Conservation (phyloP, 2,888 invertebrate genomes). For the Drosophila austrosaltans region DNA sequence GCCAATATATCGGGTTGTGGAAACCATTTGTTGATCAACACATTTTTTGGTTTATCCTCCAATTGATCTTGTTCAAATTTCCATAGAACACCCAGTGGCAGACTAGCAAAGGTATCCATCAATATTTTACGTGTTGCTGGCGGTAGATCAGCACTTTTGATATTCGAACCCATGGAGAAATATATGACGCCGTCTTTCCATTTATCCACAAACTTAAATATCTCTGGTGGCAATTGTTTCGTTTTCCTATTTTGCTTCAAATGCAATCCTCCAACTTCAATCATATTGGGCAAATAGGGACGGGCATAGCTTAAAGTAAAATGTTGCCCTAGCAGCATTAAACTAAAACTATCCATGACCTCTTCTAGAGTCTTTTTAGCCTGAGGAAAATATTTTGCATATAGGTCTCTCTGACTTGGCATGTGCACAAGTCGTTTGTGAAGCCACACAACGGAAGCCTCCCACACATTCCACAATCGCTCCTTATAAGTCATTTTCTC, state of each 20-base stretch:
- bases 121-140: conserved; percentile 56
- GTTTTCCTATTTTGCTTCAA: conserved; percentile 68
- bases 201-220: conserved; percentile 82
- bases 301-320: conserved; percentile 77
- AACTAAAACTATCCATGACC: conserved; percentile 70
- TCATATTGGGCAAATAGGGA: conserved; percentile 81
- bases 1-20: conserved; percentile 83
- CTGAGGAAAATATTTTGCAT: conserved; percentile 64
- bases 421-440: conserved; percentile 62
- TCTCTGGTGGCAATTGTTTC: conserved; percentile 71
- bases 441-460: conserved; percentile 54
- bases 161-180: conserved; percentile 84
- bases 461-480: conserved; percentile 77
- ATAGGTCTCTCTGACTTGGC: conserved; percentile 65
- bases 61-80: conserved; percentile 82
- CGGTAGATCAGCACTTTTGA: conserved; percentile 74
- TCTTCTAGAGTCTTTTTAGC: conserved; percentile 56
- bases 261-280: conserved; percentile 82
- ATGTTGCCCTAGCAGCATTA: conserved; percentile 81
- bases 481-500: conserved; percentile 81
- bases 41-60: conserved; percentile 69
- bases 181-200: conserved; percentile 82
- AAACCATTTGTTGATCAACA: conserved; percentile 82
- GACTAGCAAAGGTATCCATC: conserved; percentile 57
- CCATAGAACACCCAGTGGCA: conserved; percentile 81